Conservation (phyloP, 92 coral and sea anemone species). For the Porites evermanni region DNA sequence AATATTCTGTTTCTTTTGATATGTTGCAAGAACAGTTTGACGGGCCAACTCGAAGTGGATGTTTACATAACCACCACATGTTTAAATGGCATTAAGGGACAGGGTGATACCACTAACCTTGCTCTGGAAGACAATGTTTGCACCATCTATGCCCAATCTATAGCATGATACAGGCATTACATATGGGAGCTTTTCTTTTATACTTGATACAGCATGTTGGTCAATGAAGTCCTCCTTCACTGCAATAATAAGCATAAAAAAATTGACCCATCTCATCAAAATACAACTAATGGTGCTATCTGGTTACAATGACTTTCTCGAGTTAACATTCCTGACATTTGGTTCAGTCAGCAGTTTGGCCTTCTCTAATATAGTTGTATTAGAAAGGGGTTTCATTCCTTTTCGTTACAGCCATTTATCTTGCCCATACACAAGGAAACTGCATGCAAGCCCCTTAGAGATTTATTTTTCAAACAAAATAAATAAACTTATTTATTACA, state of each 20-base stretch:
- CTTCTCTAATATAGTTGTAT: too few species aligned
- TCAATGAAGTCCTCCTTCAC: slow-evolving; percentile 96
- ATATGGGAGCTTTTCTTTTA: slow-evolving; percentile 82
- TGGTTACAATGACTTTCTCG: too few species aligned
- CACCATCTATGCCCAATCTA: slow-evolving; percentile 90
- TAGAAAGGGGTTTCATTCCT: too few species aligned
- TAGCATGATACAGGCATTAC: slow-evolving; percentile 81
- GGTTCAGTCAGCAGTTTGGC: too few species aligned
- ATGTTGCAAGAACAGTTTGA: not conserved
- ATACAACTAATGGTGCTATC: too few species aligned
- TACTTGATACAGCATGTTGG: slow-evolving; percentile 83
- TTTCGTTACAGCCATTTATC: too few species aligned
- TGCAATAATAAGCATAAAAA: slow-evolving; percentile 11
- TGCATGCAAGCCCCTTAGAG: too few species aligned
- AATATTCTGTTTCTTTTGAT: not conserved
- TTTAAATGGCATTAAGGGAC: not conserved
- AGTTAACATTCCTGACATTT: too few species aligned
- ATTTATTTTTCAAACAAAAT: too few species aligned
- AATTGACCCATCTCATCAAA: too few species aligned
- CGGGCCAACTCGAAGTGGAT: not conserved
- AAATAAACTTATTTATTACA: too few species aligned
- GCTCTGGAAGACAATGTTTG: slow-evolving; percentile 83
- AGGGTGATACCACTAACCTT: slow-evolving; percentile 57
- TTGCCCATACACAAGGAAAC: too few species aligned
- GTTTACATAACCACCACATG: not conserved